Conservation (phyloP, 1,140 invertebrate genomes). For the Pararge aegeria region DNA sequence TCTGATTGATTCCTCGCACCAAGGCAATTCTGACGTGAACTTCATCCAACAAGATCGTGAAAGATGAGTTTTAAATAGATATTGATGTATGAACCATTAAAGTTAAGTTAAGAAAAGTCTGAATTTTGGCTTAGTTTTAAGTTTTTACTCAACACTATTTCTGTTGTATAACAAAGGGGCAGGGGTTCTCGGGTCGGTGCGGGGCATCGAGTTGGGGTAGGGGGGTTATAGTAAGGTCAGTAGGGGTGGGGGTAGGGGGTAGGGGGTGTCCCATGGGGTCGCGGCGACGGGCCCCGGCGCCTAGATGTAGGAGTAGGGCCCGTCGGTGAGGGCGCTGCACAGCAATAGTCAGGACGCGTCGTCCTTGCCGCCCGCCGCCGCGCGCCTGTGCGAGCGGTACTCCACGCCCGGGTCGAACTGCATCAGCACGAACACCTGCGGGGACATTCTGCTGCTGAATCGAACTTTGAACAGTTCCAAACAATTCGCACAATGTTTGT, state of each 20-base stretch:
- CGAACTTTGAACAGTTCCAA: too few relatives aligned
- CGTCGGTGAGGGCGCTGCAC: slow-evolving; percentile 98
- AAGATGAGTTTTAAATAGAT: too few relatives aligned
- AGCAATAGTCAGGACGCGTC: slow-evolving; percentile 98
- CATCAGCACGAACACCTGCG: slow-evolving; percentile 95
- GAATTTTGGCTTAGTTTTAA: too few relatives aligned
- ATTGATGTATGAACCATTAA: too few relatives aligned
- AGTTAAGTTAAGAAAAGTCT: too few relatives aligned
- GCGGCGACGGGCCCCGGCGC: slow-evolving; percentile 44
- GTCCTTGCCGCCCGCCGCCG: slow-evolving; percentile 85
- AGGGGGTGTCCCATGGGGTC: slow-evolving; percentile 16
- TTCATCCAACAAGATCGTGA: too few relatives aligned
- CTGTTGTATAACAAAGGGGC: neutral
- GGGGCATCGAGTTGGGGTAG: neutral
- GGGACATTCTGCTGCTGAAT: neutral
- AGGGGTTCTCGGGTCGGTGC: neutral
- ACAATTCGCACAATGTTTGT: too few relatives aligned
- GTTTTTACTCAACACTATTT: too few relatives aligned
- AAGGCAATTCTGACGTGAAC: too few relatives aligned
- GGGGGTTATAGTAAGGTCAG: too few relatives aligned
- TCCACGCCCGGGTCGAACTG: slow-evolving; percentile 98
- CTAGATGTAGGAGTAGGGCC: slow-evolving; percentile 85
- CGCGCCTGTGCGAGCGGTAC: slow-evolving; percentile 92
- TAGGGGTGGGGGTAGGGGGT: slow-evolving; percentile 12
- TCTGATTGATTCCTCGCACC: too few relatives aligned